Percentiles rank a stretch among this genome's conserved stretches.
Conservation (phyloP, 2,888 invertebrate species). For the Noctua fimbriata region DNA sequence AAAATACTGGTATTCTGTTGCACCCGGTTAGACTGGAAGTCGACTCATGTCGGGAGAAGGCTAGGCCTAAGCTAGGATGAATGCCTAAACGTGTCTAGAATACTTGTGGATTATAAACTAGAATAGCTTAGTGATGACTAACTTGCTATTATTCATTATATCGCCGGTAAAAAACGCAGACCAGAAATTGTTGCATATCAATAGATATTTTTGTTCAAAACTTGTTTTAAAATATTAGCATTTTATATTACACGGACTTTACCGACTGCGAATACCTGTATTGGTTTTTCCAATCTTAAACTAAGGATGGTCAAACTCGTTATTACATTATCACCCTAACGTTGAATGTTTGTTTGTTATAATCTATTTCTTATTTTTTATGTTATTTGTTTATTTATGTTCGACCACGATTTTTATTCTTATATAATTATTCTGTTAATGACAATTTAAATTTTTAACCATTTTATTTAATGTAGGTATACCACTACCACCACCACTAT, state of each 20-base stretch:
- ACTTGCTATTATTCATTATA: background rate
- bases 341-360: background rate
- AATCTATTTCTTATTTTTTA: background rate
- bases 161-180: conserved; percentile 19
- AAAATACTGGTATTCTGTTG: background rate
- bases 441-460: too few species aligned
- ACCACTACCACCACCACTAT: too few species aligned
- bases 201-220: conserved; percentile 6
- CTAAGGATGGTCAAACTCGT: background rate
- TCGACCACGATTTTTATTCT: too few species aligned
- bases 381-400: too few species aligned
- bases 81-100: background rate
- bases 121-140: background rate
- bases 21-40: background rate
- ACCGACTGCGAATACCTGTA: conserved; percentile 2
- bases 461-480: too few species aligned
- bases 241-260: conserved; percentile 17
- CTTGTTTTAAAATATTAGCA: background rate
- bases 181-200: conserved; percentile 15
- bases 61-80: background rate
- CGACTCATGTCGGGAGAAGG: background rate
- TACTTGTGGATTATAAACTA: background rate
- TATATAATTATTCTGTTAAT: too few species aligned
- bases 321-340: background rate
- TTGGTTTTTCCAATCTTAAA: conserved; percentile 5